A percentile compares a stretch with the other conserved stretches of the same genome.
phyloP scores from a whole-genome alignment of 2,888 invertebrate species.

The Apodemia hepburni region DNA sequence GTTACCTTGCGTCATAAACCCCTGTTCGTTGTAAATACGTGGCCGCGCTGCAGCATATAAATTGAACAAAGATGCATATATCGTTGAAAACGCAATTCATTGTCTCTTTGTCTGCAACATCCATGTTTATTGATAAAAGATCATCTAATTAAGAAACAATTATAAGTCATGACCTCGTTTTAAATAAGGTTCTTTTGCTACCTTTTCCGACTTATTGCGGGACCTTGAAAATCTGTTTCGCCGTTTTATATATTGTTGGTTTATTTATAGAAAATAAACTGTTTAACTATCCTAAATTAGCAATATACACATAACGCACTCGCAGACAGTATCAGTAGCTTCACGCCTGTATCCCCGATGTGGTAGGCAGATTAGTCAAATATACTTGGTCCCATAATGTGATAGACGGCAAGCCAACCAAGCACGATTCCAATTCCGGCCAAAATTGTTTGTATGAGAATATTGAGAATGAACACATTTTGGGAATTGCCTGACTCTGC shows the following conservation, averaged over 20 bases:
- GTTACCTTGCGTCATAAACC: too few relatives aligned
- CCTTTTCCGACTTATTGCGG: not conserved
- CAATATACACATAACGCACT: too few relatives aligned
- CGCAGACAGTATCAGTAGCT: too few relatives aligned
- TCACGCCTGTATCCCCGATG: too few relatives aligned
- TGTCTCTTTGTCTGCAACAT: conserved; percentile 28
- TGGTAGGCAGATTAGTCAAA: too few relatives aligned
- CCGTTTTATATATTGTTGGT: not conserved
- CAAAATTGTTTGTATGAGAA: too few relatives aligned
- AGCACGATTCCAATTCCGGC: too few relatives aligned
- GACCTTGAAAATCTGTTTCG: not conserved
- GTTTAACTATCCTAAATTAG: too few relatives aligned
- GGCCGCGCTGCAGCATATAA: conserved; percentile 12
- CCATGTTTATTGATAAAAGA: conserved; percentile 23
- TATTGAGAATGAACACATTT: too few relatives aligned
- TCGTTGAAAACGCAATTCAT: conserved; percentile 29
- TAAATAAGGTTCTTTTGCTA: not conserved
- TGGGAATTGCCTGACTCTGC: too few relatives aligned
- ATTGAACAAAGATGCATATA: conserved; percentile 26
- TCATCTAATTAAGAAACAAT: conserved; percentile 1
- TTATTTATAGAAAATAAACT: not conserved
- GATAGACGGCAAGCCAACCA: too few relatives aligned
- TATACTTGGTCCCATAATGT: too few relatives aligned
- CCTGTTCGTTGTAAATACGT: not conserved
- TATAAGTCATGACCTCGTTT: not conserved